Evolutionary conservation across 2,797 vertebrate genomes (phyloP).

Genomic region (Triplophysa yarkandensis): DNA sequence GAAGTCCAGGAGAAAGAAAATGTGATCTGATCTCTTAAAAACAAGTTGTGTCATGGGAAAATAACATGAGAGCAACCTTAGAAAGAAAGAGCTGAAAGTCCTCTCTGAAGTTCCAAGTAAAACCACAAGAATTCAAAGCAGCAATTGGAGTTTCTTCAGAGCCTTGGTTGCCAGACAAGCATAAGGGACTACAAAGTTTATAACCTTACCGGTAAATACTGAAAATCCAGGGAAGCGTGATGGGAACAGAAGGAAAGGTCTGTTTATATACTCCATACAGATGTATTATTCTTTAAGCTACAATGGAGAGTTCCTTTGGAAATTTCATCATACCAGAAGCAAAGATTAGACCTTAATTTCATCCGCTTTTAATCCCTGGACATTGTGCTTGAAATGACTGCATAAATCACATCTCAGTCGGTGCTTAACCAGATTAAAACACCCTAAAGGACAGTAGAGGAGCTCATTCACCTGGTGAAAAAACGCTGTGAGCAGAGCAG

Average conservation of each 20-base stretch:
- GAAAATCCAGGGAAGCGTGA: constrained; percentile 20
- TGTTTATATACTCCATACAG: constrained; percentile 25
- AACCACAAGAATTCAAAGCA: constrained; percentile 59
- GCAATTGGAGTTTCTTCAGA: constrained; percentile 51
- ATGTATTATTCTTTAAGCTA: neutral
- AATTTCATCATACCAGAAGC: neutral
- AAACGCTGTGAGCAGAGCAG: constrained; percentile 32
- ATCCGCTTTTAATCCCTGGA: neutral
- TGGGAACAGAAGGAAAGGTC: constrained; percentile 15
- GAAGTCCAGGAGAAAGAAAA: constrained; percentile 18
- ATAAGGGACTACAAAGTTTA: constrained; percentile 34
- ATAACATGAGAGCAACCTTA: constrained; percentile 50
- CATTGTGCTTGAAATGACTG: neutral
- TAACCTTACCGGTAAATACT: constrained; percentile 41
- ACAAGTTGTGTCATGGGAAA: constrained; percentile 48
- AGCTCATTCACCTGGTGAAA: constrained; percentile 48
- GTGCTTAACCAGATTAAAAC: constrained; percentile 22
- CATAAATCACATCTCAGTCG: constrained; percentile 10
- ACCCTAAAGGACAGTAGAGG: neutral
- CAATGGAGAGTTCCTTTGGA: neutral
- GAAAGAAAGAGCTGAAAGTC: constrained; percentile 51
- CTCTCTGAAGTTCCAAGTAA: constrained; percentile 49
- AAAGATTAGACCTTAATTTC: neutral
- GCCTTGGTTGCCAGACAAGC: constrained; percentile 38
- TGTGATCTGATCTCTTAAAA: constrained; percentile 29